Percentiles rank a stretch among this genome's conserved stretches.
Evolutionary conservation across 2,888 invertebrate genomes (phyloP).

Genomic region (Limnephilus marmoratus): DNA sequence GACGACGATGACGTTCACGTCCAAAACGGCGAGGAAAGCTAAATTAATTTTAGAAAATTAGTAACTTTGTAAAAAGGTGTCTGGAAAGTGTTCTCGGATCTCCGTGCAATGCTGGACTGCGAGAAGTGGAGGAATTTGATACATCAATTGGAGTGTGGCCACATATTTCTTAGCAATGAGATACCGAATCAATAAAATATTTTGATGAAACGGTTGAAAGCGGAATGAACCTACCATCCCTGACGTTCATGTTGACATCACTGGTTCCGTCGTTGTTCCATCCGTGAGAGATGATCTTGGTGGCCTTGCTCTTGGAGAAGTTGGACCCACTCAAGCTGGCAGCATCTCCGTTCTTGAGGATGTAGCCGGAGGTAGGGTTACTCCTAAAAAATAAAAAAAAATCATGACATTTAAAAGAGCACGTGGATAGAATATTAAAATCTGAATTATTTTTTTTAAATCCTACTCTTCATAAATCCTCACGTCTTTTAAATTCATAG

Average conservation of each 20-base stretch:
- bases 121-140: not conserved
- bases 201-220: too few relatives aligned
- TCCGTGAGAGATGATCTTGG: constrained; percentile 71
- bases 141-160: not conserved
- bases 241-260: constrained; percentile 68
- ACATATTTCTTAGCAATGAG: too few relatives aligned
- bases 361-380: constrained; percentile 68
- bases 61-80: not conserved
- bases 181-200: too few relatives aligned
- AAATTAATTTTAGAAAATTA: not conserved
- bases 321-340: constrained; percentile 69
- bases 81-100: too few relatives aligned
- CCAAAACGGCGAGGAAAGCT: constrained; percentile 57
- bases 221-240: constrained; percentile 68
- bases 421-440: not conserved
- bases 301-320: constrained; percentile 68
- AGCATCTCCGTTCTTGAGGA: constrained; percentile 70
- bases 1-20: constrained; percentile 61
- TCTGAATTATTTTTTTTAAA: not conserved
- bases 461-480: too few relatives aligned
- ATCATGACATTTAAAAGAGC: not conserved
- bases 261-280: constrained; percentile 70
- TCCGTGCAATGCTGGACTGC: too few relatives aligned
- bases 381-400: constrained; percentile 45
- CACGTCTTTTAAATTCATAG: too few relatives aligned